Percentiles rank a stretch among this genome's conserved stretches.
Conservation (phyloP, 2,888 invertebrate species). For the Strigamia crassipes region DNA sequence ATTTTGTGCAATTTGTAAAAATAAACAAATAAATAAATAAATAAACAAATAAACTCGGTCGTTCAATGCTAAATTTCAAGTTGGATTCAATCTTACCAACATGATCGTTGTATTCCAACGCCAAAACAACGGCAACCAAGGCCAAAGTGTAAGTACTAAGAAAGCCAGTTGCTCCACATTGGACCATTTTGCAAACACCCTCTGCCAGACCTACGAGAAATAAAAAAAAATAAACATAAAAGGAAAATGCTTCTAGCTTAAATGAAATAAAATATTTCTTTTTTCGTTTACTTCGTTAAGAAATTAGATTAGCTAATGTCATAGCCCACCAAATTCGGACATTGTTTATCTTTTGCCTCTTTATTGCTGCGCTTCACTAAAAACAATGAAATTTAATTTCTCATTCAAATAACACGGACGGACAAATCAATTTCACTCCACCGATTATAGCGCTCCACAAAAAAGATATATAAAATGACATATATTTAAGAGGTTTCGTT, state of each 20-base stretch:
- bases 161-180: slow-evolving; percentile 45
- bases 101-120: slow-evolving; percentile 47
- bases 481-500: neutral
- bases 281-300: slow-evolving; percentile 18
- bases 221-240: neutral
- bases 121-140: slow-evolving; percentile 43
- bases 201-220: slow-evolving; percentile 44
- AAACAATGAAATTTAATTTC: too few relatives aligned
- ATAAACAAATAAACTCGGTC: neutral
- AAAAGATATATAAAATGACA: too few relatives aligned
- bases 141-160: slow-evolving; percentile 44
- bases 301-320: neutral
- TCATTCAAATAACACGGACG: too few relatives aligned
- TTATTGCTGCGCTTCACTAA: neutral
- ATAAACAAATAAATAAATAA: neutral
- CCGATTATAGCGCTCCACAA: too few relatives aligned
- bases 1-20: neutral
- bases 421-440: too few relatives aligned
- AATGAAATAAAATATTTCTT: neutral
- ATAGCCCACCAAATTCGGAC: neutral
- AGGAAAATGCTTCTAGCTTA: neutral
- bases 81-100: slow-evolving; percentile 43
- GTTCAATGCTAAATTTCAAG: neutral
- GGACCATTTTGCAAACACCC: slow-evolving; percentile 47
- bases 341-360: neutral